These are phyloP conservation scores for Scaeva pyrastri DNA, from an alignment of 2,888 invertebrate species.

Conservation along the genomic window DNA sequence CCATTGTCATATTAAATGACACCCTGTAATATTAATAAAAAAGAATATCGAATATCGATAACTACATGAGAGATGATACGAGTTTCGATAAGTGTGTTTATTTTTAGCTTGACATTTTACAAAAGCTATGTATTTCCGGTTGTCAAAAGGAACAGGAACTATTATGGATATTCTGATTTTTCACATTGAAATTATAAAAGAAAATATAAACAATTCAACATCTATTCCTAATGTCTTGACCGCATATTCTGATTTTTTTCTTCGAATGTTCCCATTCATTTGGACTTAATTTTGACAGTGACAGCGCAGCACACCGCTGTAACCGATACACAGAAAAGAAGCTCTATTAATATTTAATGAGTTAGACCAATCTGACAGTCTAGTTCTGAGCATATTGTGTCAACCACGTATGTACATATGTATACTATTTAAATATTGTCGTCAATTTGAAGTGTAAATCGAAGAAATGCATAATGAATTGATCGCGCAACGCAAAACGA, in stretches of 20 bases:
- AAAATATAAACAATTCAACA: constrained; percentile 8
- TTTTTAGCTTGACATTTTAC: too few relatives aligned
- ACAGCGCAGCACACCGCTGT: neutral
- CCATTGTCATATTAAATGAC: too few relatives aligned
- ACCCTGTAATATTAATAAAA: too few relatives aligned
- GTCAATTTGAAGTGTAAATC: constrained; percentile 63
- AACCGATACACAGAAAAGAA: neutral
- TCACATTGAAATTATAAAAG: neutral
- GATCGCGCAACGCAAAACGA: constrained; percentile 61
- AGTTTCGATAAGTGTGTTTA: too few relatives aligned
- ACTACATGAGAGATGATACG: too few relatives aligned
- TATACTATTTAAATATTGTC: constrained; percentile 31
- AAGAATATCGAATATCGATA: too few relatives aligned
- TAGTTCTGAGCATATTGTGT: constrained; percentile 22
- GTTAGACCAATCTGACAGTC: constrained; percentile 35
- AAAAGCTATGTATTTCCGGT: too few relatives aligned
- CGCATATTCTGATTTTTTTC: constrained; percentile 56
- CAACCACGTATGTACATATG: constrained; percentile 35
- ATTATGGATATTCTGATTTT: constrained; percentile 1
- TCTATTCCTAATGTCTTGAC: constrained; percentile 48
- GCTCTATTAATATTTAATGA: constrained; percentile 70
- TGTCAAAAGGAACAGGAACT: too few relatives aligned
- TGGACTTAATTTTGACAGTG: neutral
- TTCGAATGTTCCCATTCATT: constrained; percentile 39
- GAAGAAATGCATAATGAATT: constrained; percentile 71